phyloP scores from a whole-genome alignment of 2,113 vertebrate species.

The Myotis brandtii region DNA sequence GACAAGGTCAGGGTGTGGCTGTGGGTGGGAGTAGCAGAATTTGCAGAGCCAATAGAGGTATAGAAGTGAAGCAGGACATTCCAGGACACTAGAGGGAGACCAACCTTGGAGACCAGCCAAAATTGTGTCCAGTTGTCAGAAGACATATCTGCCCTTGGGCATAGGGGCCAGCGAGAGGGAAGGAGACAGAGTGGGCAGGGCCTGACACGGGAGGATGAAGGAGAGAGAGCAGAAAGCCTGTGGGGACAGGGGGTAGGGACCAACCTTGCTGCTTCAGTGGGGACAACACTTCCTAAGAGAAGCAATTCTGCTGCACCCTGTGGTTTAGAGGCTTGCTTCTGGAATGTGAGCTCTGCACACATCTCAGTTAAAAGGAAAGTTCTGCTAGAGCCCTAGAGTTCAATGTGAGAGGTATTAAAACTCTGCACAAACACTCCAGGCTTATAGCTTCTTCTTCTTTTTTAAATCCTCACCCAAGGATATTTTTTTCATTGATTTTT shows the following conservation, averaged over 20 bases:
- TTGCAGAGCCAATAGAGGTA: not conserved
- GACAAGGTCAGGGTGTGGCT: not conserved
- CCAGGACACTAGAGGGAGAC: not conserved
- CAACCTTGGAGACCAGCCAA: not conserved
- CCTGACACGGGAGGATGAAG: not conserved
- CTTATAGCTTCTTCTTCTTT: not conserved
- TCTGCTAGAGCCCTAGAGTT: not conserved
- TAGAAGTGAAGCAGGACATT: not conserved
- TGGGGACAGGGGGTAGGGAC: accelerated
- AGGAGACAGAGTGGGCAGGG: not conserved
- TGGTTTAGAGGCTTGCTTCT: not conserved
- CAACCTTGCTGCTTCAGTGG: too few species aligned
- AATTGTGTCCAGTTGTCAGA: not conserved
- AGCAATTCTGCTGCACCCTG: accelerated
- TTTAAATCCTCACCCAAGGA: too few species aligned
- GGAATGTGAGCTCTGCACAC: too few species aligned
- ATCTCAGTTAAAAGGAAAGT: not conserved
- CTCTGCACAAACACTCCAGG: accelerated
- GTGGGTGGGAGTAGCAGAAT: not conserved
- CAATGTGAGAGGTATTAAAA: not conserved
- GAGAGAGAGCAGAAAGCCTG: too few species aligned
- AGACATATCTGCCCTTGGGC: not conserved
- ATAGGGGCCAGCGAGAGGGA: not conserved
- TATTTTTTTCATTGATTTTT: too few species aligned
- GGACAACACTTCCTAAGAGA: not conserved